These are phyloP conservation scores for Cyprinella venusta DNA, from an alignment of 2,797 vertebrate species.

Conservation along the genomic window DNA sequence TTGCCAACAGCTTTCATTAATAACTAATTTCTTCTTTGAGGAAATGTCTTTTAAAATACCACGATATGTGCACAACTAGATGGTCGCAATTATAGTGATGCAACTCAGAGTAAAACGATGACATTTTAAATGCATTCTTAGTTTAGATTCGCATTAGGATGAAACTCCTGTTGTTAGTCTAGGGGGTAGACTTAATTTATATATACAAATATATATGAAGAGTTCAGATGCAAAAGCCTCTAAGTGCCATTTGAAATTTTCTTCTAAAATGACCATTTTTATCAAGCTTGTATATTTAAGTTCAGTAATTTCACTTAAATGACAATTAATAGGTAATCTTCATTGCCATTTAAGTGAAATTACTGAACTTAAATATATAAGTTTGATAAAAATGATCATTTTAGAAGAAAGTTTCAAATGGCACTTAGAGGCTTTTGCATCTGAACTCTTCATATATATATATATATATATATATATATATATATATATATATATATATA, in stretches of 20 bases:
- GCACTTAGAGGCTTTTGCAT: too few species aligned
- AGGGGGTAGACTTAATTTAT: background rate
- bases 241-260: too few species aligned
- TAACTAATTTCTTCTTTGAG: constrained; percentile 38
- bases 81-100: background rate
- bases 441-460: too few species aligned
- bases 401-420: too few species aligned
- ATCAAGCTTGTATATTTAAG: too few species aligned
- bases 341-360: too few species aligned
- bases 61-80: background rate
- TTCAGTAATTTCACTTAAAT: too few species aligned
- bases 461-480: background rate
- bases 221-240: too few species aligned
- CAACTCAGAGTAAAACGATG: constrained; percentile 7
- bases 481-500: background rate
- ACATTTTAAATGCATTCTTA: background rate
- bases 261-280: too few species aligned
- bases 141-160: background rate
- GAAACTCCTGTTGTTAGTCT: background rate
- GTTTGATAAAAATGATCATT: too few species aligned
- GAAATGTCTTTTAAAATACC: constrained; percentile 22
- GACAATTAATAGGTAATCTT: too few species aligned
- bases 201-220: background rate
- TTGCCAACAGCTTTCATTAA: constrained; percentile 46
- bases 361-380: too few species aligned